Evolutionary conservation across 2,888 invertebrate species (phyloP), one percentile per base, ranked within the genome.

Genomic region (Tridacna crocea): DNA sequence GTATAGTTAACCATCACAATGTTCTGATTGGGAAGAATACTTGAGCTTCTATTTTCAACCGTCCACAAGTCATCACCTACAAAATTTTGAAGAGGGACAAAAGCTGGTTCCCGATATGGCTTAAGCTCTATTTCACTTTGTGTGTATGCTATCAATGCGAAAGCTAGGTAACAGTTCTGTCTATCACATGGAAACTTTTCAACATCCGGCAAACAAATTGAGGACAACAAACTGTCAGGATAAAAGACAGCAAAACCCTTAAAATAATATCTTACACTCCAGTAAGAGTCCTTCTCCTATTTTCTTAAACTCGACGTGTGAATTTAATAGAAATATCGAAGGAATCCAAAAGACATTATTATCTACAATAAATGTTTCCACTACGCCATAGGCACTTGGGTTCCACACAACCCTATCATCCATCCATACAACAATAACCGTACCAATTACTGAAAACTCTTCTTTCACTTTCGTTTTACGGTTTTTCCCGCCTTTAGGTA

Each of bases 291-390:
- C 6, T n/a, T 26, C 26, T 15, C 66, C 66, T 17, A 66, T 66
- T 17, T 36, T 26, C 46, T 66, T 36, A 19, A 66, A n/a, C n/a
- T 66, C 66, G 19, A 46, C 66, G 8, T 46, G n/a, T 46, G 26
- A 46, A n/a, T 66, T 66, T 19, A 36, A 46, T 15, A 66, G 46
- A 46, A 46, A 66, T 6, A 66, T 27, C 26, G 66, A n/a, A 19
- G 66, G 66, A 6, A 46, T 66, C 66, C 66, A 66, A 36, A 66
- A 66, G 0, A 66, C 66, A 46, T 66, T 66, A 46, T 66, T 66
- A 46, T 66, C 66, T 12, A 66, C 46, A n/a, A 66, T n/a, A 46
- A 66, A 15, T 8, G 66, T 66, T 22, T 66, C n/a, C 17, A 66
- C 36, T 46, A 46, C 66, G 2, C 46, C 46, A 46, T 66, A 66